Conservation (phyloP, 2,113 vertebrate genomes). For the Oncorhynchus keta region DNA sequence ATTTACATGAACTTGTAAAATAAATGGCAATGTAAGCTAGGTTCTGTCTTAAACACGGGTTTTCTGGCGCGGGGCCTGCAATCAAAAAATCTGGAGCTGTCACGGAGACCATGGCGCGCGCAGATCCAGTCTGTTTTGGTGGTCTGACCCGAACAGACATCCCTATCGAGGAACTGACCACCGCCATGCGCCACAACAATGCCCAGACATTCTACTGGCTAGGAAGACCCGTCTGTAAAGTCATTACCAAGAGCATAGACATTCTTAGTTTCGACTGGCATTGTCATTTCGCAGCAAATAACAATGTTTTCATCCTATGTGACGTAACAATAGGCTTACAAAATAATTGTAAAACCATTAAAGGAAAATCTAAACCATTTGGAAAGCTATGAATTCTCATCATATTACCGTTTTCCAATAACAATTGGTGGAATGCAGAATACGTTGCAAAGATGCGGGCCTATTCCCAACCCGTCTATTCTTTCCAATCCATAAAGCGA, state of each 20-base stretch:
- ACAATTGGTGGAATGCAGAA: not conserved
- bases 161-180: constrained; percentile 2
- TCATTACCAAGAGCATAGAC: constrained; percentile 19
- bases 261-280: constrained; percentile 20
- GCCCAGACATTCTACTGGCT: not conserved
- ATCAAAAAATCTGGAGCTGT: constrained; percentile 5
- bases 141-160: constrained; percentile 44
- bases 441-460: not conserved
- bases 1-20: too few species aligned
- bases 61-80: not conserved
- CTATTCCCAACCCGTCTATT: not conserved
- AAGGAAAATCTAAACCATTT: too few species aligned
- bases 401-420: not conserved
- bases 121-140: constrained; percentile 29
- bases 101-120: constrained; percentile 19
- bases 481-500: not conserved
- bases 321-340: not conserved
- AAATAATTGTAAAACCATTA: not conserved
- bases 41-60: not conserved
- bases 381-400: too few species aligned
- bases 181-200: constrained; percentile 31
- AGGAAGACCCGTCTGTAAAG: constrained; percentile 26
- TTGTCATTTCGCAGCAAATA: constrained; percentile 27
- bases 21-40: not conserved
- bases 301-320: constrained; percentile 32